Conservation (phyloP, 2,888 invertebrate genomes). For the Amiota communis region DNA sequence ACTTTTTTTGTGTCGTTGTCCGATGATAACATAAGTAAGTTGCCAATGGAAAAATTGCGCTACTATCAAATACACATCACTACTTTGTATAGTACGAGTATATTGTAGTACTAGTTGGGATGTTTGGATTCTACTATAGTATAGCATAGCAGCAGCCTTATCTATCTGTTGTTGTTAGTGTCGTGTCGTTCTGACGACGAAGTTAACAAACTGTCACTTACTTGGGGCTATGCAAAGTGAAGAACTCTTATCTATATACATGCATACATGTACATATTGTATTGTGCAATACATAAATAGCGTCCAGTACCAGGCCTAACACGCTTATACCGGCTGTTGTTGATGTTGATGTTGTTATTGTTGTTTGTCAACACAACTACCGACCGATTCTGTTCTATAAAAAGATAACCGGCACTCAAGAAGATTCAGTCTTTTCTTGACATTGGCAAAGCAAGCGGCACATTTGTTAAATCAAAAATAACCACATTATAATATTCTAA, state of each 20-base stretch:
- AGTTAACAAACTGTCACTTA: too few species aligned
- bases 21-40: too few species aligned
- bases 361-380: background rate
- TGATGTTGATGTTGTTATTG: constrained; percentile 9
- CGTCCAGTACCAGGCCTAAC: constrained; percentile 48
- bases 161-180: background rate
- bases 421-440: constrained; percentile 26
- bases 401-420: constrained; percentile 43
- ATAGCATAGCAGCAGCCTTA: background rate
- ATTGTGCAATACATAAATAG: constrained; percentile 48
- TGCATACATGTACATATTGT: background rate
- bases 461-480: constrained; percentile 3
- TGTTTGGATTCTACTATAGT: background rate
- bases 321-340: constrained; percentile 41
- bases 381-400: constrained; percentile 45
- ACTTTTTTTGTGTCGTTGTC: too few species aligned
- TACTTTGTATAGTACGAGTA: too few species aligned
- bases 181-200: too few species aligned
- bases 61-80: too few species aligned
- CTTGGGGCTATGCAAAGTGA: too few species aligned
- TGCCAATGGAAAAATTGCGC: too few species aligned
- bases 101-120: too few species aligned
- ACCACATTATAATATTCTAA: constrained; percentile 20
- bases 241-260: background rate
- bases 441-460: constrained; percentile 14